Base-by-base conservation (phyloP, 2,888 invertebrate species). In the Sussaba pulchella region DNA sequence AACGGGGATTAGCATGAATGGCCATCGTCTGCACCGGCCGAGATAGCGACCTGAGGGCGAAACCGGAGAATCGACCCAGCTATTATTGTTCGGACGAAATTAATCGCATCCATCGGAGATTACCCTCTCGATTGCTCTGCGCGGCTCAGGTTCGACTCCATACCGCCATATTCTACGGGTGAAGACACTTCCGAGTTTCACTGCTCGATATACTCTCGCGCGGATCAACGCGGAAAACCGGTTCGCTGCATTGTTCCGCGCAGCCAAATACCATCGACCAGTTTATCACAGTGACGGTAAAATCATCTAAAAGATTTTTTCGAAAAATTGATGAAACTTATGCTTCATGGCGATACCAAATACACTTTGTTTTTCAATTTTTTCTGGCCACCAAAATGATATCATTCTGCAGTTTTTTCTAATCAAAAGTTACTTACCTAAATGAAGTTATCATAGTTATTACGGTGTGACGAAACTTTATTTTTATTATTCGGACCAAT, bases 1-100 rank as follows among this genome's bases (percentile, higher is more conserved):
- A 47, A 67, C 85, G 83, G 88, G 88, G 88, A 90, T 90, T 90
- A 90, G 86, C 89, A 88, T 88, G 88, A 90, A 90, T 87, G 85
- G 88, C 86, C 87, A 87, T 88, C 88, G 87, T 88, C 88, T 89
- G 88, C 85, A 82, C 85, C 82, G 84, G 83, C 80, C 82, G 86
- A 87, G 89, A 89, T 89, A 89, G 87, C 88, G 86, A 85, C 85
- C 86, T 82, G 80, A 72, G 63, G 73, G 59, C 59, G 74, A 78
- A 78, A 57, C 63, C 47, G 36, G 64, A 64, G 19, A 64, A 82
- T 76, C 82, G 41, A 81, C 83, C 82, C 85, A 83, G 83, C 86
- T 86, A 88, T 89, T 90, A 90, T 89, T 90, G 87, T 85, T 84
- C 85, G 81, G 82, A 86, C 76, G 85, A 89, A 88, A 90, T 90